A percentile compares a stretch with the other conserved stretches of the same genome.
These are phyloP conservation scores for Gymnoscopelus braueri DNA, from an alignment of 2,797 vertebrate species.

Conservation along the genomic window DNA sequence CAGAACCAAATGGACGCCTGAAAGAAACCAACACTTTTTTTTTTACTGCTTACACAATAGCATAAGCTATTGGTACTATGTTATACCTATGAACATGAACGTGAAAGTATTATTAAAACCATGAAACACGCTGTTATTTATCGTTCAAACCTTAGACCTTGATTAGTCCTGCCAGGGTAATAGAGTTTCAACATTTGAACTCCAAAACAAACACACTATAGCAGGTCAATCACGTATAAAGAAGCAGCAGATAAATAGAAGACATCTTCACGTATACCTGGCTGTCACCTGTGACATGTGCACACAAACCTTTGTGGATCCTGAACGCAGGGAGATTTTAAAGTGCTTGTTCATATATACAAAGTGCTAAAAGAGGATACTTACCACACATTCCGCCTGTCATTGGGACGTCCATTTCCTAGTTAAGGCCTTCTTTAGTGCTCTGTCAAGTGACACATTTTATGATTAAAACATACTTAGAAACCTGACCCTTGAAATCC, in stretches of 20 bases:
- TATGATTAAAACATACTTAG: slow-evolving; percentile 32
- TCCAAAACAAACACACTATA: no score
- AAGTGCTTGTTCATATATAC: slow-evolving; percentile 26
- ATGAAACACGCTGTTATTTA: no score
- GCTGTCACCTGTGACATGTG: slow-evolving; percentile 4
- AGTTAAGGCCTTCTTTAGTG: slow-evolving; percentile 13
- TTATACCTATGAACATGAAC: no score
- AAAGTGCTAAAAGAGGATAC: not conserved
- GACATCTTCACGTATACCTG: not conserved
- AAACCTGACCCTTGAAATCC: slow-evolving; percentile 64
- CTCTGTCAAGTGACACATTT: slow-evolving; percentile 46
- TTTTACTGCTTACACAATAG: no score
- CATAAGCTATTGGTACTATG: no score
- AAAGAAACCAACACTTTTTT: no score
- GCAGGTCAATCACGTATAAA: no score
- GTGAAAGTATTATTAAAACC: no score
- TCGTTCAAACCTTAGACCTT: no score
- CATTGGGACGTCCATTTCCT: slow-evolving; percentile 31
- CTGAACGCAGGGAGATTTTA: not conserved
- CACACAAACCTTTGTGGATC: not conserved
- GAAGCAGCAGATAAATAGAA: no score
- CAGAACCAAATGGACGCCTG: no score
- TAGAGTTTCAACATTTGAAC: not conserved
- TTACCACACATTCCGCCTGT: slow-evolving; percentile 30
- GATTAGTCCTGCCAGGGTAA: no score